phyloP scores from a whole-genome alignment of 2,888 invertebrate species.

The Diarsia mendica region DNA sequence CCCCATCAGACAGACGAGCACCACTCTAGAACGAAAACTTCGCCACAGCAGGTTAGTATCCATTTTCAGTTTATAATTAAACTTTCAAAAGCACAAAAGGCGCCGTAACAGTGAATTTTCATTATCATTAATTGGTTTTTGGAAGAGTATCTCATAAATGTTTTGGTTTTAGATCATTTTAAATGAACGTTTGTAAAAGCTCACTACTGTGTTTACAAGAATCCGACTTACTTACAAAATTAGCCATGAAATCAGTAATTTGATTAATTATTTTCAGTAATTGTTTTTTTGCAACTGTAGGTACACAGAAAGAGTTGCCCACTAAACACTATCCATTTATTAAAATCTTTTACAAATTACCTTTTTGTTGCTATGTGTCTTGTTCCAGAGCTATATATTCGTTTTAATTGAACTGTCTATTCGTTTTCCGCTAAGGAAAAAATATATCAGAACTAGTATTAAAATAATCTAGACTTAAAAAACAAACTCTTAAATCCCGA shows the following conservation, averaged over 20 bases:
- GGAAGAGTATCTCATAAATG: neutral
- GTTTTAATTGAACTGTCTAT: neutral
- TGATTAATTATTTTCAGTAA: neutral
- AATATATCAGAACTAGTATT: neutral
- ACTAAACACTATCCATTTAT: neutral
- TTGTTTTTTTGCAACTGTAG: too few species aligned
- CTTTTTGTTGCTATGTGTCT: neutral
- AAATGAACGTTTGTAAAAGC: neutral
- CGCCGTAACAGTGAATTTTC: conserved; percentile 5
- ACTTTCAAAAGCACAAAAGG: conserved; percentile 47
- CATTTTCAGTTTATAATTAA: conserved; percentile 48
- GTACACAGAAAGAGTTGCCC: neutral
- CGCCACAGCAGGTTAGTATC: conserved; percentile 75
- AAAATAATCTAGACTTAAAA: neutral
- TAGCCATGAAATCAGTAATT: neutral
- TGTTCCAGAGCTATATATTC: neutral
- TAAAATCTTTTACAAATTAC: neutral
- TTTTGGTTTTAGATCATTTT: neutral
- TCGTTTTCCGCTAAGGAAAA: neutral
- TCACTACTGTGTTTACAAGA: neutral
- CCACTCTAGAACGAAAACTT: conserved; percentile 79
- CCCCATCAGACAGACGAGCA: conserved; percentile 76
- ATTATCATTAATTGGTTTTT: conserved; percentile 24
- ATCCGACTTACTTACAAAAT: neutral
- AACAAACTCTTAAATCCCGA: conserved; percentile 18